Conservation (phyloP, 2,797 vertebrate species). For the Fistularia tabacaria region DNA sequence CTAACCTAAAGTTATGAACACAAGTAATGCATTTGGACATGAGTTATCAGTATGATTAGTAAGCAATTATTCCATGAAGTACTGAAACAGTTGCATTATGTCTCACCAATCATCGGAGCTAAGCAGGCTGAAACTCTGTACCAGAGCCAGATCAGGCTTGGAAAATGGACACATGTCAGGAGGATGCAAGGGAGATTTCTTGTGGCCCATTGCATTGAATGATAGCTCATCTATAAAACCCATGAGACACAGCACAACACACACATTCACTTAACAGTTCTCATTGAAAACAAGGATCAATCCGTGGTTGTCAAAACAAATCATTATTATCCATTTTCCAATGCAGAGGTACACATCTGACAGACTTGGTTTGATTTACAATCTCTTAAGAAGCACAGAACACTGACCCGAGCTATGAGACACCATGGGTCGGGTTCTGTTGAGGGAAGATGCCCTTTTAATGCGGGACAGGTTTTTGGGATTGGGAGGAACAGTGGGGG, state of each 20-base stretch:
- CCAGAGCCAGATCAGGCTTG: constrained; percentile 80
- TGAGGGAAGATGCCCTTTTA: constrained; percentile 76
- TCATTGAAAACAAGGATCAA: no score
- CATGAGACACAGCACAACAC: constrained; percentile 22
- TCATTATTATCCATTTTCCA: constrained; percentile 32
- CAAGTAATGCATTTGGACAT: background rate
- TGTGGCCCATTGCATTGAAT: constrained; percentile 54
- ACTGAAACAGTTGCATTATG: constrained; percentile 5
- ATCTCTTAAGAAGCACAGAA: no score
- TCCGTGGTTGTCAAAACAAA: constrained; percentile 55
- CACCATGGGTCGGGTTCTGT: constrained; percentile 63
- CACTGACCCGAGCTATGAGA: constrained; percentile 78
- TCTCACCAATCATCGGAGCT: constrained; percentile 86
- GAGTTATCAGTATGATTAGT: background rate
- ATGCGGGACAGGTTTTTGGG: constrained; percentile 60
- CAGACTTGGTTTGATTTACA: no score
- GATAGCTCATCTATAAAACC: constrained; percentile 71
- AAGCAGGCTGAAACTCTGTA: constrained; percentile 81
- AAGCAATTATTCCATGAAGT: background rate
- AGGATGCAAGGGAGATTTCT: constrained; percentile 74
- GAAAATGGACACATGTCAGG: constrained; percentile 78
- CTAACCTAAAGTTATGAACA: no score
- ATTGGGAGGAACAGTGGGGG: constrained; percentile 67
- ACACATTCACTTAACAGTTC: constrained; percentile 11
- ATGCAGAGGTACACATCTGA: constrained; percentile 24